A percentile compares a stretch with the other conserved stretches of the same genome.
Conservation (phyloP, 2,797 vertebrate species). For the Myotis findleyi region DNA sequence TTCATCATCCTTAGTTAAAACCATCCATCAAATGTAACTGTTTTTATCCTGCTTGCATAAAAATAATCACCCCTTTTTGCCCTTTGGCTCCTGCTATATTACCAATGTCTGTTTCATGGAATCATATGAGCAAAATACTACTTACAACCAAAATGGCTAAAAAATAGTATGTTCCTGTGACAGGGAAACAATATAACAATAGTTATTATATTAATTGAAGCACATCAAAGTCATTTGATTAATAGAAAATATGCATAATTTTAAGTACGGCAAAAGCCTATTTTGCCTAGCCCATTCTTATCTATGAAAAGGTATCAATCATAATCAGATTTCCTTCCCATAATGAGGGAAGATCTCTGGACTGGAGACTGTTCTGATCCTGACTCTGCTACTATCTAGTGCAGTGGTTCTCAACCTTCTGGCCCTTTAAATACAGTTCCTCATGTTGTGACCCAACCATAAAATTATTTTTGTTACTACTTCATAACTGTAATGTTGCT, state of each 20-base stretch:
- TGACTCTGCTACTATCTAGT: background rate
- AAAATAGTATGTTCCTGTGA: background rate
- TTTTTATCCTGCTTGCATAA: constrained; percentile 1
- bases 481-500: no score
- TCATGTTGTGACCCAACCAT: no score
- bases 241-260: background rate
- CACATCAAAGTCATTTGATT: background rate
- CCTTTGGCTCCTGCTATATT: background rate
- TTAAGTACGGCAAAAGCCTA: background rate
- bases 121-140: background rate
- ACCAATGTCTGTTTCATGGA: background rate
- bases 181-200: background rate
- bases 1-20: background rate
- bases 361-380: background rate
- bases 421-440: no score
- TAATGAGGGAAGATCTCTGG: background rate
- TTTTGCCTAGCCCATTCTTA: background rate
- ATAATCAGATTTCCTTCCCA: background rate
- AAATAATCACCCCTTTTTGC: background rate
- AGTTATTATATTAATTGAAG: background rate
- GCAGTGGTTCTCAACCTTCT: no score
- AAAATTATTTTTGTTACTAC: no score
- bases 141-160: background rate
- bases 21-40: background rate
- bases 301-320: background rate